A percentile compares a stretch with the other conserved stretches of the same genome.
Evolutionary conservation across 2,888 invertebrate genomes (phyloP).

Genomic region (Polydrusus tereticollis): DNA sequence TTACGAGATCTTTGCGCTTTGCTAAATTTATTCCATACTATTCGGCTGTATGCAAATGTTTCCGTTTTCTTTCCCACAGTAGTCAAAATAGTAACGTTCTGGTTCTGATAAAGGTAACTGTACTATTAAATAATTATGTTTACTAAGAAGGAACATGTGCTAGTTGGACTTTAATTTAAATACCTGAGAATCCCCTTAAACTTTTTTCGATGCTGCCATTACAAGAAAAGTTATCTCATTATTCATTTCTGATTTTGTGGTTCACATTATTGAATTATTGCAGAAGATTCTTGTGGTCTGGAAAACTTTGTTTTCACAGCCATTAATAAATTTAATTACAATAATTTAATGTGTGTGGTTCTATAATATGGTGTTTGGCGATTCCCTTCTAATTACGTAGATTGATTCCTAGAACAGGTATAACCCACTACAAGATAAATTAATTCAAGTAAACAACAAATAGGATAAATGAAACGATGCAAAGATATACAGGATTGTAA

Average conservation of each 20-base stretch:
- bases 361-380: no score
- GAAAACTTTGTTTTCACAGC: not conserved
- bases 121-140: not conserved
- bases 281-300: slow-evolving; percentile 2
- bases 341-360: not conserved
- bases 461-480: no score
- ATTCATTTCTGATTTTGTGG: not conserved
- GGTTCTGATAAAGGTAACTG: not conserved
- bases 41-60: no score
- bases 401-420: no score
- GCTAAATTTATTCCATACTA: no score
- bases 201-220: not conserved
- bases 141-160: not conserved
- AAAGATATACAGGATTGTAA: no score
- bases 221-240: not conserved
- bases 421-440: no score
- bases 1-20: no score
- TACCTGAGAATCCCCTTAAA: not conserved
- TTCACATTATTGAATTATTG: not conserved
- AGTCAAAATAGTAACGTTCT: no score
- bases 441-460: no score
- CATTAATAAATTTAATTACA: not conserved
- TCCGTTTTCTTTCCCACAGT: no score
- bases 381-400: no score
- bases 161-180: not conserved